These are phyloP conservation scores for Pandion haliaetus DNA, from an alignment of 2,113 vertebrate species.

Conservation along the genomic window DNA sequence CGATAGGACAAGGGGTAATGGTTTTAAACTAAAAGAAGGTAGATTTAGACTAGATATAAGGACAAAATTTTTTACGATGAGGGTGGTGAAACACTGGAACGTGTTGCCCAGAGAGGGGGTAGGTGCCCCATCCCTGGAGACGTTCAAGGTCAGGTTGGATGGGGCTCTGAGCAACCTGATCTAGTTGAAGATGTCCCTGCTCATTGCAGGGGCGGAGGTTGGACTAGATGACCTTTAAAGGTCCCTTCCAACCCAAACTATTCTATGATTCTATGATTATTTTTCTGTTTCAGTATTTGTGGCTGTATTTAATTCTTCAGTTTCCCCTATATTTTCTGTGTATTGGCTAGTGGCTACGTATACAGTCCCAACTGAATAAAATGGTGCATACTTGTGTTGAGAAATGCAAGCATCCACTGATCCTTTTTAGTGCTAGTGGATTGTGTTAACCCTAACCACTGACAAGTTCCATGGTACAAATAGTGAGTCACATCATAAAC, in stretches of 20 bases:
- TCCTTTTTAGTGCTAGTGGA: not conserved
- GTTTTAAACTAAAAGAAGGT: not conserved
- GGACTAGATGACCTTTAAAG: not conserved
- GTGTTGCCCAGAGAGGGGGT: not conserved
- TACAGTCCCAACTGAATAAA: not conserved
- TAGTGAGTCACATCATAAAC: not conserved
- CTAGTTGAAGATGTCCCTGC: not conserved
- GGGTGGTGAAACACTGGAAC: not conserved
- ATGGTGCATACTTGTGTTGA: not conserved
- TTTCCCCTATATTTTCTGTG: not conserved
- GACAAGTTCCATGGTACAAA: not conserved
- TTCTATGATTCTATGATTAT: not conserved
- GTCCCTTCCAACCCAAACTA: not conserved
- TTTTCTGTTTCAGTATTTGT: not conserved
- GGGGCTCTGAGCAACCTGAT: not conserved
- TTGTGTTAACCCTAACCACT: not conserved
- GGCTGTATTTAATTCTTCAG: not conserved
- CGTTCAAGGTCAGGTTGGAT: not conserved
- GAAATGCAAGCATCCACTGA: not conserved
- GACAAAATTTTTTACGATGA: not conserved
- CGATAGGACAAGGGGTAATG: fast-evolving
- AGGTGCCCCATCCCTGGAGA: not conserved
- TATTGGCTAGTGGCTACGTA: not conserved
- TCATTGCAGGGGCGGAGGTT: not conserved
- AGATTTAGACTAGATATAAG: not conserved